These are phyloP conservation scores for Porites lutea DNA, from an alignment of 64 coral and sea anemone species.

Conservation along the genomic window DNA sequence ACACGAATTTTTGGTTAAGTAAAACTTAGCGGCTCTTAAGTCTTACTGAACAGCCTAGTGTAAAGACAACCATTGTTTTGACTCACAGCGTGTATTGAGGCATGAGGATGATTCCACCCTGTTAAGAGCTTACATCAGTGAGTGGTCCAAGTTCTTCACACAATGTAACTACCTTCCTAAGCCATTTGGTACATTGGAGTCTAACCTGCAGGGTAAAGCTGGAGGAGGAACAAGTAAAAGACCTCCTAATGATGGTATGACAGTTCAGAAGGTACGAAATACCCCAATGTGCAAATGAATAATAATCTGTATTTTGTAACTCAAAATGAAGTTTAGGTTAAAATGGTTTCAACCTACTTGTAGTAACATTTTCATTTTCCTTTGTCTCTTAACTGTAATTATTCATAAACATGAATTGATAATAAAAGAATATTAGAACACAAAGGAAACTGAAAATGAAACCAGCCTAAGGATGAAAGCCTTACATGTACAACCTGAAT, in stretches of 20 bases:
- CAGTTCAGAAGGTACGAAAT: slow-evolving; percentile 85
- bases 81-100: slow-evolving; percentile 70
- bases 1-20: too few relatives aligned
- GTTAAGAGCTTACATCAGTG: slow-evolving; percentile 78
- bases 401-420: too few relatives aligned
- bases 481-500: too few relatives aligned
- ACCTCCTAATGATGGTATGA: slow-evolving; percentile 75
- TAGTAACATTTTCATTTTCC: too few relatives aligned
- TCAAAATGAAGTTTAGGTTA: too few relatives aligned
- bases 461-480: too few relatives aligned
- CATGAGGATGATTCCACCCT: slow-evolving; percentile 88
- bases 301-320: too few relatives aligned
- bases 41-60: neutral
- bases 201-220: slow-evolving; percentile 89
- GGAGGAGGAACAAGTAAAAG: slow-evolving; percentile 87
- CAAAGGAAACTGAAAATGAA: too few relatives aligned
- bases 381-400: too few relatives aligned
- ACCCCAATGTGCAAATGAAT: neutral
- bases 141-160: slow-evolving; percentile 94
- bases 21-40: too few relatives aligned
- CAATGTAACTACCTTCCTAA: slow-evolving; percentile 93
- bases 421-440: too few relatives aligned
- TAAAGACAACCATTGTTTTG: neutral
- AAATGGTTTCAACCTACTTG: too few relatives aligned
- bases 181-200: slow-evolving; percentile 85